Base-by-base conservation (phyloP, 1,140 invertebrate species). In the Drosophila kurseongensis region DNA sequence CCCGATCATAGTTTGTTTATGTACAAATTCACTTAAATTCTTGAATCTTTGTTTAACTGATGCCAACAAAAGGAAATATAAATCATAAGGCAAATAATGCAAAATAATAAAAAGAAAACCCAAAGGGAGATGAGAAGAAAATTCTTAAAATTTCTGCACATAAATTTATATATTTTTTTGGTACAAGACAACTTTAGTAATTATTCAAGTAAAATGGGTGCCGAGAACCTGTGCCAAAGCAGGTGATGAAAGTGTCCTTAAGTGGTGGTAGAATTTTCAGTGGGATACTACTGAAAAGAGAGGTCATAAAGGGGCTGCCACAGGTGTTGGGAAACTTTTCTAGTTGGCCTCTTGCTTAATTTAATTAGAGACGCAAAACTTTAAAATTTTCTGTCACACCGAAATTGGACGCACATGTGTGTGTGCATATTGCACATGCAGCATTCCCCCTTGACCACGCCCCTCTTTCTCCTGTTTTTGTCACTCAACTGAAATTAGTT, bases 361-460 rank as follows among this genome's bases (percentile, higher is more conserved):
- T 84, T 85, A 80, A 84, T 84, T 85, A 84, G 78, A 80, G 73
- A 62, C 51, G 51, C 18, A 74, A 80, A 85, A 71, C 58, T 85
- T 84, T 79, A 62, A 63, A 74, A 48, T 73, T 60, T 60, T 72
- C 45, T 59, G 66, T 71, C 54, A 69, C 36, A 16, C 9, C 16
- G 32, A 41, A 66, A 66, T 66, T 66, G 55, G 36, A 55, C n/a
- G 44, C 27, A 41, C 45, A 47, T 29, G 60, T 44, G 40, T 12
- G 47, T 55, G n/a, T 67, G 41, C 48, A 44, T 14, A 5, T 23
- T 63, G 57, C 56, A 45, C 42, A 18, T 48, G 32, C 57, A 59
- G 16, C 2, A 35, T n/a, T 32, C 29, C 29, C 47, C 62, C 40
- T 36, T 3, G 23, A 23, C 23, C 13, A 35, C 14, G 13, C 23